Conservation (phyloP, 2,888 invertebrate species). For the Tuta absoluta region DNA sequence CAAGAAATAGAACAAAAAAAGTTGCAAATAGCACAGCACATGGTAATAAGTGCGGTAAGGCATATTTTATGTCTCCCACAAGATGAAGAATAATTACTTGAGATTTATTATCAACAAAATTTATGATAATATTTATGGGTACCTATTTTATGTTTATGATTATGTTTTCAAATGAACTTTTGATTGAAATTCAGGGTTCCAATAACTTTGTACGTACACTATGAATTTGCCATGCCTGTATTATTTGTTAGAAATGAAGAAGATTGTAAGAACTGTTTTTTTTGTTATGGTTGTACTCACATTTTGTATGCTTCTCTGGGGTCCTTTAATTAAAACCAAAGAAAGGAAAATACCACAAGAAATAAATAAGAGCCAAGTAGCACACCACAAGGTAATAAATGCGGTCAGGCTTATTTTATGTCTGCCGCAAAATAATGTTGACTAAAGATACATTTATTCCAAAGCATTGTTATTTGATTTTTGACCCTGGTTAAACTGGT, state of each 20-base stretch:
- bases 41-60: too few relatives aligned
- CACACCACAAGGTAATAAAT: background rate
- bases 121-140: too few relatives aligned
- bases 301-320: conserved; percentile 11
- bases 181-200: background rate
- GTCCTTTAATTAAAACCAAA: background rate
- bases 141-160: too few relatives aligned
- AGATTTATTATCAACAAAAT: too few relatives aligned
- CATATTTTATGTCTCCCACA: too few relatives aligned
- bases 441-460: background rate
- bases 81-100: too few relatives aligned
- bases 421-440: background rate
- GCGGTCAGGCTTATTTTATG: background rate
- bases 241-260: background rate
- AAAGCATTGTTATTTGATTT: background rate
- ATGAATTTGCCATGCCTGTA: background rate
- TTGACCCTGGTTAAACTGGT: too few relatives aligned
- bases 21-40: background rate
- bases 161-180: too few relatives aligned
- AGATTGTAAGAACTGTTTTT: background rate
- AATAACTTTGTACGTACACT: too few relatives aligned
- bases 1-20: background rate
- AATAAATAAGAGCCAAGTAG: background rate
- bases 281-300: background rate
- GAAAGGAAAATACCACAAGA: too few relatives aligned